Evolutionary conservation across 1,140 invertebrate genomes (phyloP).

Genomic region (Macrotrachela quadricornifera): DNA sequence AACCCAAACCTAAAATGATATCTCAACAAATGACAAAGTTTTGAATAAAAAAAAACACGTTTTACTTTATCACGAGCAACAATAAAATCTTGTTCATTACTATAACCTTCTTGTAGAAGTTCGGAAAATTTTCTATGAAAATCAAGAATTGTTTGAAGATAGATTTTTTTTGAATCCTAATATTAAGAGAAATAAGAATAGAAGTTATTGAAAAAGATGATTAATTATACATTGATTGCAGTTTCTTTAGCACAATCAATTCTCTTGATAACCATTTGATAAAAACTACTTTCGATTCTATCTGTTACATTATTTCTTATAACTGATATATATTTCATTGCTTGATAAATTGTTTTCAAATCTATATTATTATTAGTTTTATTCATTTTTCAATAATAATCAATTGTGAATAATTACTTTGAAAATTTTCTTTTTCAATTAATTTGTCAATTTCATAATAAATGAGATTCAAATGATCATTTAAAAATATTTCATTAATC

Average conservation of each 20-base stretch:
- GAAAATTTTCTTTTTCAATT: no score
- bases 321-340: slow-evolving; percentile 75
- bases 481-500: no score
- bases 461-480: no score
- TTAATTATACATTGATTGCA: slow-evolving; percentile 20
- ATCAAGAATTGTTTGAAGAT: slow-evolving; percentile 84
- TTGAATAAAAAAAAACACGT: no score
- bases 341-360: slow-evolving; percentile 76
- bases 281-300: slow-evolving; percentile 75
- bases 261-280: slow-evolving; percentile 66
- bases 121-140: slow-evolving; percentile 93
- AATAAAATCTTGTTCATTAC: slow-evolving; percentile 87
- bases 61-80: slow-evolving; percentile 87
- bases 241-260: slow-evolving; percentile 52
- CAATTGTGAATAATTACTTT: no score
- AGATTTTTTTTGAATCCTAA: slow-evolving; percentile 79
- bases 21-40: no score
- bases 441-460: no score
- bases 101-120: slow-evolving; percentile 73
- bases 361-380: no score
- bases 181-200: background rate
- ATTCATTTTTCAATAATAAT: no score
- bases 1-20: slow-evolving; percentile 82
- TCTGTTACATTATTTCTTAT: slow-evolving; percentile 66
- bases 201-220: background rate